Conservation (phyloP, 2,888 invertebrate species). For the Lithophane leautieri region DNA sequence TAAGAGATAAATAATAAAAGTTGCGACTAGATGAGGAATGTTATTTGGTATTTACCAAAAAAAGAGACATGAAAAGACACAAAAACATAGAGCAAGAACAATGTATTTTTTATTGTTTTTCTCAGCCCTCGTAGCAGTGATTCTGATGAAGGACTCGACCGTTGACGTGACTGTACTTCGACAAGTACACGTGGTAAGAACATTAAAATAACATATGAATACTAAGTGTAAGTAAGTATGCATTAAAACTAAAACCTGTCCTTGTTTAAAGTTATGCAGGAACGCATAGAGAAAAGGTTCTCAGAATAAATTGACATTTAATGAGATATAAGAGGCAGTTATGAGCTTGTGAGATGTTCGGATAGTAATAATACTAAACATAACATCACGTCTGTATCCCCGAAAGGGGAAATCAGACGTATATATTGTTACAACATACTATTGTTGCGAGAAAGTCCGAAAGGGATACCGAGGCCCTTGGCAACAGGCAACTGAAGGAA, state of each 20-base stretch:
- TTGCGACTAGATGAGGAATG: neutral
- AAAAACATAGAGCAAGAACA: neutral
- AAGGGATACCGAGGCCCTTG: too few species aligned
- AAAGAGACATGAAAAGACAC: too few species aligned
- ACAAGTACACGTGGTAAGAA: constrained; percentile 88
- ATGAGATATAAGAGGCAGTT: constrained; percentile 7
- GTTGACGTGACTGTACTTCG: constrained; percentile 85
- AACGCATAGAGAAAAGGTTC: constrained; percentile 24
- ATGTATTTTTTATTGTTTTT: too few species aligned
- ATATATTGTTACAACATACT: too few species aligned
- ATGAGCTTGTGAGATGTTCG: constrained; percentile 1
- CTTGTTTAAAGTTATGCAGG: constrained; percentile 26
- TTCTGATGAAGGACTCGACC: constrained; percentile 86
- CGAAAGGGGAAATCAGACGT: neutral
- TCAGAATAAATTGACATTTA: constrained; percentile 20
- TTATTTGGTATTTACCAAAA: neutral
- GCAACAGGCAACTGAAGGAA: too few species aligned
- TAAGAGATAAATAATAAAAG: neutral
- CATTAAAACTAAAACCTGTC: neutral
- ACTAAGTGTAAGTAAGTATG: neutral
- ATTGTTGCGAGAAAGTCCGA: too few species aligned
- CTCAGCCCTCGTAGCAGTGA: constrained; percentile 89
- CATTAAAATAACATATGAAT: constrained; percentile 33
- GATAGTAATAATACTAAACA: neutral
- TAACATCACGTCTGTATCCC: neutral